Base-by-base conservation (phyloP, 2,797 vertebrate genomes). In the Protonibea diacanthus region DNA sequence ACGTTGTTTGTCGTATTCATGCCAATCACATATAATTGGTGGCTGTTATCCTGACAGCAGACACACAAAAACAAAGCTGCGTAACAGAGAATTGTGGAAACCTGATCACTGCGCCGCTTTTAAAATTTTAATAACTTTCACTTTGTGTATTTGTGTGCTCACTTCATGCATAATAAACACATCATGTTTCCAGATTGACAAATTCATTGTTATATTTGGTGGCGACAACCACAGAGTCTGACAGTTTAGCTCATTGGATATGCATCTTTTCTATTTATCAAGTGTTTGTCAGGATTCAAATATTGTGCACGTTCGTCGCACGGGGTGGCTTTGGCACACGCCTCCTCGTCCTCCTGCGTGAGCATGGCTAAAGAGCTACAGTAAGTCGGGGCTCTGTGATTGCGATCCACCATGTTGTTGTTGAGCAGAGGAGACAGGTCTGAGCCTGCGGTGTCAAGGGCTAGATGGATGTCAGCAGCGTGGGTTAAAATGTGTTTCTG, bases 401-500 rank as follows among this genome's bases (percentile, higher is more conserved):
- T 81, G 78, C 71, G 74, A 86, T 83, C 86, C 78, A 77, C 86
- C 76, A 57, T 90, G 83, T 87, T 91, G 87, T 87, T 82, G 88
- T 84, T 90, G 88, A 92, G 79, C 76, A 68, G 86, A 90, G 84
- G 66, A 90, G 92, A 92, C 93, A 91, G 85, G 81, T 89, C 72
- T 86, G 71, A 45, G 92, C 92, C 91, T 70, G 89, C 59, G 66
- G 92, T 88, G 90, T 84, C 71, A 29, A 59, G 69, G 74, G 73
- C 70, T 84, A 79, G 90, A 93, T 93, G 91, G 91, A 93, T 93
- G 91, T 90, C 78, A 84, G 88, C 72, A 51, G 86, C 53, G 68
- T 85, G 85, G 89, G 81, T 91, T 92, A 83, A 92, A 91, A 92
- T 89, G 91, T 88, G 86, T 92, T 88, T 86, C 84, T 89, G 80